Evolutionary conservation across 2,797 vertebrate species (phyloP).

Genomic region (Gallinago nigripennis): DNA sequence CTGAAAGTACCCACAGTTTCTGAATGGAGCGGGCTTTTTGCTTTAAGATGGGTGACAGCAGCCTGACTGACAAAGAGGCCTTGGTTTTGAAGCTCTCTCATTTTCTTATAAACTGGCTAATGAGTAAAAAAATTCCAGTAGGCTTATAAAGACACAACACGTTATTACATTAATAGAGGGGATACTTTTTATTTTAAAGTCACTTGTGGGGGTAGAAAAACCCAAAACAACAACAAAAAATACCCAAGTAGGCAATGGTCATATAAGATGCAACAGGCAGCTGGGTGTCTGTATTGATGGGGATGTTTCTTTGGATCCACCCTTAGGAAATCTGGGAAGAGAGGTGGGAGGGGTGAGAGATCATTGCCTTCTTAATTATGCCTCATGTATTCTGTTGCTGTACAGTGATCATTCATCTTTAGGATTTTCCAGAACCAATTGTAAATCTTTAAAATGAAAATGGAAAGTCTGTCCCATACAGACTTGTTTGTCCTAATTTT

Average conservation of each 20-base stretch:
- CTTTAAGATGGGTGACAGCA: background rate
- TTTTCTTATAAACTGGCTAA: background rate
- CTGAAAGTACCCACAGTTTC: background rate
- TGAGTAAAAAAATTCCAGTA: background rate
- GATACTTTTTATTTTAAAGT: background rate
- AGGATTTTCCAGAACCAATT: background rate
- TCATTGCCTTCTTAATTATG: background rate
- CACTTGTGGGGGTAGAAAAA: background rate
- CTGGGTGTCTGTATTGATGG: background rate
- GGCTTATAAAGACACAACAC: background rate
- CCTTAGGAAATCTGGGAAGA: background rate
- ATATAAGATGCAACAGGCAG: background rate
- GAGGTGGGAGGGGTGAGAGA: background rate
- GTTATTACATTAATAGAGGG: background rate
- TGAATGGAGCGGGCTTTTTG: background rate
- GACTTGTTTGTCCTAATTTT: background rate
- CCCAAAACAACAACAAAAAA: fast-evolving
- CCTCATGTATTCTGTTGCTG: background rate
- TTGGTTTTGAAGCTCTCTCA: background rate
- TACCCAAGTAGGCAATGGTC: fast-evolving
- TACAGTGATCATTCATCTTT: background rate
- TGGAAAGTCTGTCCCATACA: background rate
- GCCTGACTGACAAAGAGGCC: background rate
- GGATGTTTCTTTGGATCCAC: background rate
- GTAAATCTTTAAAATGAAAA: background rate